Evolutionary conservation across 2,888 invertebrate species (phyloP).

Genomic region (Napeogenes inachia): DNA sequence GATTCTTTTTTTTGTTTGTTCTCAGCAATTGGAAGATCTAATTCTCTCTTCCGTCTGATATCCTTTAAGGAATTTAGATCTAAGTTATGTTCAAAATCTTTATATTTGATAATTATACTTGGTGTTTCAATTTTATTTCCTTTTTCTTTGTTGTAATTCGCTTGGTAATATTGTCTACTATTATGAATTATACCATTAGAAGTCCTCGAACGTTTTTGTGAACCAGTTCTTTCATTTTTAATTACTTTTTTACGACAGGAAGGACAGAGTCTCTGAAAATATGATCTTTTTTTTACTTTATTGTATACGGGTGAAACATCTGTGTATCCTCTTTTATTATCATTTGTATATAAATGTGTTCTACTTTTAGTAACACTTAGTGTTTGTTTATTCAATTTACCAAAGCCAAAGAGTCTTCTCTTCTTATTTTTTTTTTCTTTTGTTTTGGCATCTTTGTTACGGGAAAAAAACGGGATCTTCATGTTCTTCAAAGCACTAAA

Average conservation of each 20-base stretch:
- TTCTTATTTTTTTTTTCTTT: slow-evolving; percentile 44
- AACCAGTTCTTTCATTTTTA: slow-evolving; percentile 9
- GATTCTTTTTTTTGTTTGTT: slow-evolving; percentile 27
- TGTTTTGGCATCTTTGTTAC: slow-evolving; percentile 39
- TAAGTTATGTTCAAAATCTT: slow-evolving; percentile 10
- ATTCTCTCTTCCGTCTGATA: slow-evolving; percentile 22
- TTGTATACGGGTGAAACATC: slow-evolving; percentile 6
- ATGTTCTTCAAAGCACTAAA: slow-evolving; percentile 45
- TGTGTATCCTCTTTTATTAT: slow-evolving; percentile 7
- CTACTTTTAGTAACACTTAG: slow-evolving; percentile 10
- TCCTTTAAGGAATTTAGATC: slow-evolving; percentile 12
- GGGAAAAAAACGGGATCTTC: slow-evolving; percentile 65
- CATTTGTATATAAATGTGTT: slow-evolving; percentile 5
- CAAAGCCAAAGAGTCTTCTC: slow-evolving; percentile 40
- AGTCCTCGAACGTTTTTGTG: slow-evolving; percentile 5
- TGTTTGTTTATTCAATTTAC: slow-evolving; percentile 20
- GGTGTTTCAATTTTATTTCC: slow-evolving; percentile 7
- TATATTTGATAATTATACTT: slow-evolving; percentile 7
- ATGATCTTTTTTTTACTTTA: slow-evolving; percentile 30
- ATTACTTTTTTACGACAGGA: slow-evolving; percentile 25
- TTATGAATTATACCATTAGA: slow-evolving; percentile 26
- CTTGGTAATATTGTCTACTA: slow-evolving; percentile 27
- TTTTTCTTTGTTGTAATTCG: slow-evolving; percentile 9
- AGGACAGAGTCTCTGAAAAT: slow-evolving; percentile 27
- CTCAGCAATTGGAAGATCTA: slow-evolving; percentile 16